Percentiles rank a stretch among this genome's conserved stretches.
Evolutionary conservation across 2,888 invertebrate genomes (phyloP).

Genomic region (Suillia variegata): DNA sequence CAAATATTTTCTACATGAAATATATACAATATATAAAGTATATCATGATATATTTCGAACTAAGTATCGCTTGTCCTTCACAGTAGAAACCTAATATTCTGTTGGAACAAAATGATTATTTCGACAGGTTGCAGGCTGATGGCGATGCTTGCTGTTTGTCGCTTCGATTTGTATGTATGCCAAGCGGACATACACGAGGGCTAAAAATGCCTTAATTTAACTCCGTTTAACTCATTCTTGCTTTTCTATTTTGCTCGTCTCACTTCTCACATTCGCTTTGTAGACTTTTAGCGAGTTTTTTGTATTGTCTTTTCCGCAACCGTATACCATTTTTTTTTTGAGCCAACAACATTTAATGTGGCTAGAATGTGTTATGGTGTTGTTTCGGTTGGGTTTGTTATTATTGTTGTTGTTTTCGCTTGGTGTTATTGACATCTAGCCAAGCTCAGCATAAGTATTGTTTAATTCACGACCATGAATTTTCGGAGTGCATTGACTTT

Average conservation of each 20-base stretch:
- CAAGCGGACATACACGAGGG: not conserved
- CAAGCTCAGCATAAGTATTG: conserved; percentile 24
- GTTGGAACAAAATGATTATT: too few relatives aligned
- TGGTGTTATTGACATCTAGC: conserved; percentile 32
- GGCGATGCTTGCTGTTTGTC: too few relatives aligned
- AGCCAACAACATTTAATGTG: not conserved
- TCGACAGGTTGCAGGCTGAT: not conserved
- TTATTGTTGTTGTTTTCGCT: too few relatives aligned
- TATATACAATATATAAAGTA: too few relatives aligned
- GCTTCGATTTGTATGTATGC: not conserved
- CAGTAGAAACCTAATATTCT: too few relatives aligned
- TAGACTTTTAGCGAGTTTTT: not conserved
- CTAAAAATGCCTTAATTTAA: not conserved
- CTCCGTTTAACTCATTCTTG: not conserved
- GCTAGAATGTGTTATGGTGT: too few relatives aligned
- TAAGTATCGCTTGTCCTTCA: too few relatives aligned
- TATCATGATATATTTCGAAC: too few relatives aligned
- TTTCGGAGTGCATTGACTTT: conserved; percentile 51
- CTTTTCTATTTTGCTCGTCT: not conserved
- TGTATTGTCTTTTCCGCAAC: not conserved
- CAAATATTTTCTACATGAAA: too few relatives aligned
- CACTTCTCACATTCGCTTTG: not conserved
- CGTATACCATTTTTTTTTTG: not conserved
- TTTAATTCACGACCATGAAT: conserved; percentile 48
- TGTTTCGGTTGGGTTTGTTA: too few relatives aligned